These are phyloP conservation scores for Ascidia mentula DNA, from an alignment of 23 tunicate species.

Conservation along the genomic window DNA sequence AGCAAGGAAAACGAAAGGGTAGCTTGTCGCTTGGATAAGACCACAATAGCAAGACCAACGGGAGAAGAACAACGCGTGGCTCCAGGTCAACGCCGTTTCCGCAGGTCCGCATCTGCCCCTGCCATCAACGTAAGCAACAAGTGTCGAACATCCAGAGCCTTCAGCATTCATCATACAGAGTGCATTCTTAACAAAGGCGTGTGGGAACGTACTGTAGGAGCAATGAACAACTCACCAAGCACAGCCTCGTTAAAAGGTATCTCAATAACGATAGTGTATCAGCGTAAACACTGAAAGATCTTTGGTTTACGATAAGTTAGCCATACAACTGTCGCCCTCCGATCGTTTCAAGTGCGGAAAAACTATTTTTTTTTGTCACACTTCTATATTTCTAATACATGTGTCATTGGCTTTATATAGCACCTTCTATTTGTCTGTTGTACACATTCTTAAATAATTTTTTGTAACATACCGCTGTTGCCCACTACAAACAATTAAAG, in stretches of 20 bases:
- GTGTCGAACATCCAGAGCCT: not conserved
- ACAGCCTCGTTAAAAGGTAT: not conserved
- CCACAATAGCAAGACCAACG: not conserved
- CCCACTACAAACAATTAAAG: too few relatives aligned
- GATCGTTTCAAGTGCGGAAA: too few relatives aligned
- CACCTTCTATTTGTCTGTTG: too few relatives aligned
- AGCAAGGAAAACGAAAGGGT: not conserved
- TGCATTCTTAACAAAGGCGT: not conserved
- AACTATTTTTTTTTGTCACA: too few relatives aligned
- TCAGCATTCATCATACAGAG: not conserved
- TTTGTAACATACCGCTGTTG: too few relatives aligned
- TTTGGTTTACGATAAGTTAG: too few relatives aligned
- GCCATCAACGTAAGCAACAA: not conserved
- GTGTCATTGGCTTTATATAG: too few relatives aligned
- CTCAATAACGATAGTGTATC: too few relatives aligned
- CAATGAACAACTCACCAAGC: not conserved
- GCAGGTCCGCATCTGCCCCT: conserved; percentile 11
- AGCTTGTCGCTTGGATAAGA: not conserved
- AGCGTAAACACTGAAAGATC: too few relatives aligned
- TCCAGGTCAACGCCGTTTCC: not conserved
- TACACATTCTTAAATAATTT: too few relatives aligned
- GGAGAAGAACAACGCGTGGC: not conserved
- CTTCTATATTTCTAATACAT: too few relatives aligned
- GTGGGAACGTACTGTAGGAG: not conserved
- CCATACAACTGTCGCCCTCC: too few relatives aligned